Evolutionary conservation across 2,888 invertebrate species (phyloP), one percentile per base, ranked within the genome.

Genomic region (Apotomis capreana): DNA sequence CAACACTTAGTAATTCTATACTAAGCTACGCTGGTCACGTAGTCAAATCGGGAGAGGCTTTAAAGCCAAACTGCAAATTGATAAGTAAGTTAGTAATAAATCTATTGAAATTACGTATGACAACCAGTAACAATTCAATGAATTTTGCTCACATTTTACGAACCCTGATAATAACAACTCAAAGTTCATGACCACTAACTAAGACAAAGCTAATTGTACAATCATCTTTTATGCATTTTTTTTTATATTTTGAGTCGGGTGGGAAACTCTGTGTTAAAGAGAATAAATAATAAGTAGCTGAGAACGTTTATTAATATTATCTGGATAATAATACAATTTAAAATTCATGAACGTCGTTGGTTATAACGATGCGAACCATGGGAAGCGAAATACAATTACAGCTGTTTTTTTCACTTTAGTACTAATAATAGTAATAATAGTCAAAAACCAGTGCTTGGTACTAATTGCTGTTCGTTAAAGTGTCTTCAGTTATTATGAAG

Each of bases 301-400:
- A 58, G 58, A 58, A 58, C n/a, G 10, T 26, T 36, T 37, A 58
- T 8, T 58, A 37, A 58, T 58, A 58, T 58, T n/a, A 37, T 37
- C n/a, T 5, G 5, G 15, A 64, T 64, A 64, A 64, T 64, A 55
- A 46, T 46, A 46, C 46, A 60, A 54, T 36, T 70, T 60, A 54
- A 65, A 60, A 70, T 70, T 60, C 64, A 65, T 59, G 61, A 70
- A 52, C 58, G 49, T 70, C 51, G 44, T 40, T 36, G 44, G 10
- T 3, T 46, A 51, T 69, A 70, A 70, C 55, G 65, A 70, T 70
- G 67, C 12, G 52, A 71, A 52, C 68, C 68, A 58, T 49, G 69
- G 51, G 68, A 72, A 65, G 44, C 37, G 46, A 70, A 49, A 9
- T 37, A 72, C 62, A 68, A 72, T 68, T 37, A 58, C 58, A 46